Conservation (phyloP, 2,113 vertebrate genomes). For the Circaetus gallicus region DNA sequence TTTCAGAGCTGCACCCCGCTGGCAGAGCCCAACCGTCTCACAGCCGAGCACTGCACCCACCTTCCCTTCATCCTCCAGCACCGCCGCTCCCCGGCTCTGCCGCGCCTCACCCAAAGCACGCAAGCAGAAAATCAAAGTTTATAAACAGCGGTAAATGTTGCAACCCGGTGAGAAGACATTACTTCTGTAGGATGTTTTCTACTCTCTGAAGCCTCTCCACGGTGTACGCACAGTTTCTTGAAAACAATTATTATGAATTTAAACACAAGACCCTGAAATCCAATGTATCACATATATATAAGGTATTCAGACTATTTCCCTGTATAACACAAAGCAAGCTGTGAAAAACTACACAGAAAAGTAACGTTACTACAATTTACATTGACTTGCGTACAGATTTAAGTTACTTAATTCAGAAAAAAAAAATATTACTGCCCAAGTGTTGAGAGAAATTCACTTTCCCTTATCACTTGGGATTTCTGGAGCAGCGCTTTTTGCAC, state of each 20-base stretch:
- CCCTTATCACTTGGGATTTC: background rate
- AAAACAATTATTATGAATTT: background rate
- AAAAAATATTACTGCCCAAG: background rate
- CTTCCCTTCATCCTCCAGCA: background rate
- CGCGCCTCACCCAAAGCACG: accelerated
- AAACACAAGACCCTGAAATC: accelerated
- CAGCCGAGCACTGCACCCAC: background rate
- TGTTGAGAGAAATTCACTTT: background rate
- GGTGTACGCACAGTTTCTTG: accelerated
- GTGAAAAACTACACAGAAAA: background rate
- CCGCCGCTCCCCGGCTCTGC: no score
- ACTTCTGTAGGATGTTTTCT: background rate
- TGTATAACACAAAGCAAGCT: background rate
- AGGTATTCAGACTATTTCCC: background rate
- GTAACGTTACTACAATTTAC: accelerated
- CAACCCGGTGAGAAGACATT: background rate
- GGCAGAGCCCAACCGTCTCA: background rate
- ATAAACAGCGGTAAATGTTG: background rate
- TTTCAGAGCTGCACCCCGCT: background rate
- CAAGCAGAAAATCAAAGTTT: background rate
- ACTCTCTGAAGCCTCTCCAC: background rate
- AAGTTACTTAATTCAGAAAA: background rate
- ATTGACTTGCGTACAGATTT: background rate
- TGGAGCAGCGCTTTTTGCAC: background rate
- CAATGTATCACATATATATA: accelerated